Conservation (phyloP, 2,797 vertebrate species). For the Enteromius argenteus region DNA sequence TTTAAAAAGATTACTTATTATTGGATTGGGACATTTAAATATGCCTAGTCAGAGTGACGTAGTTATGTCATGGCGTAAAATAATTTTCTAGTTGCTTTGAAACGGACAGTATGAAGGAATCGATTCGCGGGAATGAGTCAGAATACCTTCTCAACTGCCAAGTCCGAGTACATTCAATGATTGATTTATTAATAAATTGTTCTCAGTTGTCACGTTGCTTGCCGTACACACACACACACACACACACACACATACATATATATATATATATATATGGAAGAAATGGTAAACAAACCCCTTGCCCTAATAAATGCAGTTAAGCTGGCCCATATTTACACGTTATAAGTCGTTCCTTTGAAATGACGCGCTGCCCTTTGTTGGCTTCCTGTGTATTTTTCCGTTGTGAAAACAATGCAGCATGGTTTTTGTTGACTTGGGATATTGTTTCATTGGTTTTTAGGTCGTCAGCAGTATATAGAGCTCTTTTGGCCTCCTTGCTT, state of each 20-base stretch:
- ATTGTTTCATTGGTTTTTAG: conserved; percentile 14
- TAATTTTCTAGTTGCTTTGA: background rate
- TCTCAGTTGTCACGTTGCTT: background rate
- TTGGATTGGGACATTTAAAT: background rate
- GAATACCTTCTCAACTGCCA: background rate
- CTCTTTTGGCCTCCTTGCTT: conserved; percentile 46
- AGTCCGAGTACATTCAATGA: background rate
- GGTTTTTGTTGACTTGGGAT: conserved; percentile 5
- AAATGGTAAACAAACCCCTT: conserved; percentile 14
- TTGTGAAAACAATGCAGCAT: conserved; percentile 29
- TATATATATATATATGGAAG: background rate
- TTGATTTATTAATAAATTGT: background rate
- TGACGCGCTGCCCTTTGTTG: background rate
- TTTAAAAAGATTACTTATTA: background rate
- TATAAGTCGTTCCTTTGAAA: background rate
- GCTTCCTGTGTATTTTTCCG: background rate
- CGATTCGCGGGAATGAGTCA: background rate
- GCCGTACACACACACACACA: background rate
- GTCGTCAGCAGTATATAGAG: conserved; percentile 21
- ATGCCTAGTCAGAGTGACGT: background rate
- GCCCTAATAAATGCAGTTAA: background rate
- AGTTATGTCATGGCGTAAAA: background rate
- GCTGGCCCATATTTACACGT: background rate
- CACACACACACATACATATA: background rate
- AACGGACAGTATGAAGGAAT: background rate